Percentiles rank a stretch among this genome's conserved stretches.
phyloP scores from a whole-genome alignment of 2,888 invertebrate species.

The Plebejus anna region DNA sequence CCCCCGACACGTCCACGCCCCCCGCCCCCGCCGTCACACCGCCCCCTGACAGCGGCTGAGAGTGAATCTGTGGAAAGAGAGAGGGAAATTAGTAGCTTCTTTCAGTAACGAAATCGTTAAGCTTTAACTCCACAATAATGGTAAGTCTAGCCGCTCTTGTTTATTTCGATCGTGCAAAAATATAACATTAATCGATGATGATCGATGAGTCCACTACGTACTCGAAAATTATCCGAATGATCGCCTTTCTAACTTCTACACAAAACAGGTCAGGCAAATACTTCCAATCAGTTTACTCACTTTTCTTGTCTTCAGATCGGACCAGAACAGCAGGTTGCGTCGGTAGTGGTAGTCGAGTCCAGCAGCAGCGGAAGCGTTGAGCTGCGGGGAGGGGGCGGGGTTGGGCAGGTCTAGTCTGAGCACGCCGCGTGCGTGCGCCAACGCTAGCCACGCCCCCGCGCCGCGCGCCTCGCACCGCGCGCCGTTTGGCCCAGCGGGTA shows the following conservation, averaged over 20 bases:
- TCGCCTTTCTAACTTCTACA: too few species aligned
- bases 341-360: conserved; percentile 92
- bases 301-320: conserved; percentile 92
- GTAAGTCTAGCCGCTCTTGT: too few species aligned
- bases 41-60: conserved; percentile 71
- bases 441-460: conserved; percentile 77
- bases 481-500: conserved; percentile 71
- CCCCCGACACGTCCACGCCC: conserved; percentile 84
- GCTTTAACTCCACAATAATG: too few species aligned
- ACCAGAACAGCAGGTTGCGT: conserved; percentile 91
- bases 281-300: conserved; percentile 55
- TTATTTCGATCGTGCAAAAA: too few species aligned
- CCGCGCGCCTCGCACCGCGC: conserved; percentile 82
- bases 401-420: conserved; percentile 87
- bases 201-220: too few species aligned
- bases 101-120: too few species aligned
- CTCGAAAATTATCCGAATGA: too few species aligned
- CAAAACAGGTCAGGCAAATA: too few species aligned
- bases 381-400: conserved; percentile 80
- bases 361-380: conserved; percentile 91
- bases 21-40: conserved; percentile 62
- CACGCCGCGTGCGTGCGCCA: conserved; percentile 80
- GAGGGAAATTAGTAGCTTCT: not conserved
- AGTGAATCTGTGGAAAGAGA: conserved; percentile 74
- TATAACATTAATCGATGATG: too few species aligned